Conservation (phyloP, 2,888 invertebrate genomes). For the Hemaris fuciformis region DNA sequence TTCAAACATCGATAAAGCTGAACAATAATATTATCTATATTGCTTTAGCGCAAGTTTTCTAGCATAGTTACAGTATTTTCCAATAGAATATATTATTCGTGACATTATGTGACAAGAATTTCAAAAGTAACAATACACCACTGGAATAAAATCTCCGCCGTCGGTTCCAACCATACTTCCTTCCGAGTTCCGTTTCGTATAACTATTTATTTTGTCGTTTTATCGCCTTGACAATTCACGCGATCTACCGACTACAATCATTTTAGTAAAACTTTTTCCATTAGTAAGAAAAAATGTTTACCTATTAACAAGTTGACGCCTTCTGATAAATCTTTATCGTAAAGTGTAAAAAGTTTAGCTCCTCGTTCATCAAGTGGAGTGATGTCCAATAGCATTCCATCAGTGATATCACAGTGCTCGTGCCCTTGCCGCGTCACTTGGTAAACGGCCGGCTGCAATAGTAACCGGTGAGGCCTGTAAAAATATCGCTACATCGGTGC, state of each 20-base stretch:
- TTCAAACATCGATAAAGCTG: neutral
- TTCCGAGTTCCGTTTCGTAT: conserved; percentile 7
- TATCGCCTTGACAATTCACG: neutral
- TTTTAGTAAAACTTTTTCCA: neutral
- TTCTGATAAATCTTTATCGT: conserved; percentile 87
- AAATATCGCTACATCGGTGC: neutral
- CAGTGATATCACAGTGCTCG: conserved; percentile 86
- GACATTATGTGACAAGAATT: neutral
- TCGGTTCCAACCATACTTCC: neutral
- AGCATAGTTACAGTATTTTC: neutral
- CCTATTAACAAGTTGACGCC: conserved; percentile 88
- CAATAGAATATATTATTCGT: too few relatives aligned
- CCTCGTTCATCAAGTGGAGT: conserved; percentile 85
- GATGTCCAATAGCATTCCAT: conserved; percentile 86
- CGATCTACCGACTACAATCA: neutral
- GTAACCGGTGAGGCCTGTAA: conserved; percentile 77
- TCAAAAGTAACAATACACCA: neutral
- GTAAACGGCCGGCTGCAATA: conserved; percentile 83
- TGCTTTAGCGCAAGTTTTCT: neutral
- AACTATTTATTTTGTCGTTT: neutral
- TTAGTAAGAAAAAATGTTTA: conserved; percentile 35
- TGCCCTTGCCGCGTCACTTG: conserved; percentile 87
- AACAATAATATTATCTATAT: neutral
- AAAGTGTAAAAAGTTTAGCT: conserved; percentile 84
- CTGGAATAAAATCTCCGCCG: neutral